Base-by-base conservation (phyloP, 2,113 vertebrate species). In the Picathartes gymnocephalus region DNA sequence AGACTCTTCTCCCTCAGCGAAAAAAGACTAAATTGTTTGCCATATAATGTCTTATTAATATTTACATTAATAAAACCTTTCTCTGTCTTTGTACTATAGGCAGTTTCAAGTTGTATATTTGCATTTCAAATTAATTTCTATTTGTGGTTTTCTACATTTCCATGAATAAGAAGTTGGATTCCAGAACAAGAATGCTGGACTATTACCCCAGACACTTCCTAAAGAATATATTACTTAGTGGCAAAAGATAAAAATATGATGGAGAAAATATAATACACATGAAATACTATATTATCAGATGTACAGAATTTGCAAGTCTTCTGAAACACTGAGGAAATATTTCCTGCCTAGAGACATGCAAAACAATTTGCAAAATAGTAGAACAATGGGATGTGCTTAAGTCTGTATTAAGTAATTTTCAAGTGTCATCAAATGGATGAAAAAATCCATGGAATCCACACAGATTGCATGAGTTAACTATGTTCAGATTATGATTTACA, bases 401-500 rank as follows among this genome's bases (percentile, higher is more conserved):
- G 71, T 91, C 47, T 91, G 23, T 84, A 93, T 40, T 88, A 48
- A 95, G 64, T 92, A 81, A 91, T 86, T n/a, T 80, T 61, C n/a
- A 95, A 95, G 95, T 82, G 85, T 93, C n/a, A 93, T 62, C 64
- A 94, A 95, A 94, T 78, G 50, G 53, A 92, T 62, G 70, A 85
- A 96, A 92, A 88, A 96, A 86, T 74, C n/a, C 54, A 62, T 79
- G 90, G 90, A 90, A 95, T 80, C 89, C 72, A 90, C 73, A 74
- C 64, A 89, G 92, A 78, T 65, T 97, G 81, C 68, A 93, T 5
- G 64, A 90, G 60, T 96, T 93, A 98, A 95, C 82, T 47, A 66
- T 61, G 39, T 88, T 94, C 90, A 79, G 81, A 88, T 96, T 96
- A 92, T 95, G 66, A 95, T 96, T 96, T 97, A 76, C 79, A 69